Base-by-base conservation (phyloP, 2,797 vertebrate species). In the Clarias fuscus region DNA sequence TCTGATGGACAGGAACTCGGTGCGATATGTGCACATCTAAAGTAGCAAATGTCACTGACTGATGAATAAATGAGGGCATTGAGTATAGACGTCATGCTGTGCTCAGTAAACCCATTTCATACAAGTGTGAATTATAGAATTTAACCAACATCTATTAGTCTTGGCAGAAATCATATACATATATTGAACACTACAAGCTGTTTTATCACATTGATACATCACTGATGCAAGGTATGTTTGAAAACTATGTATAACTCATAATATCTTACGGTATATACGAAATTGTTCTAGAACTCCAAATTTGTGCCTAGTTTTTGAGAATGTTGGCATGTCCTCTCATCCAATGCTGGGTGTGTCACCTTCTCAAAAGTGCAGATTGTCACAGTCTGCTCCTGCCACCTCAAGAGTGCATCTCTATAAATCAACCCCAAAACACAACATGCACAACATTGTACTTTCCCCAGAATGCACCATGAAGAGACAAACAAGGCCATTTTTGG, bases 301-400 rank as follows among this genome's bases (percentile, higher is more conserved):
- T 78, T 61, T 33, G 2, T 59, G 4, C 5, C 27, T 8, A 0
- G 14, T 17, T 79, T 77, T 43, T 27, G 75, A 65, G 86, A 71
- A 86, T 67, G 77, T 64, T 64, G 61, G 81, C 87, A 88, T 85
- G 91, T 91, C 91, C 90, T 91, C 82, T 30, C 64, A 90, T 87
- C 89, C 90, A 89, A 90, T 83, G 89, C 78, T 82, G 73, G 37
- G 85, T 61, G 90, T 79, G 91, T 92, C 92, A 91, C 73, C 4
- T 86, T 91, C 92, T 92, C 92, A 91, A 91, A 91, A 93, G 88
- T 91, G 91, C 95, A 95, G 93, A 95, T 93, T 95, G 95, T 94
- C 92, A 86, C 92, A 91, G 90, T 90, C 90, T 88, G 90, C 88
- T 86, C 85, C 92, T 93, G 93, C 93, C 94, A 93, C 87, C 85